A percentile compares a stretch with the other conserved stretches of the same genome.
Conservation (phyloP, 2,113 vertebrate species). For the Daubentonia madagascariensis region DNA sequence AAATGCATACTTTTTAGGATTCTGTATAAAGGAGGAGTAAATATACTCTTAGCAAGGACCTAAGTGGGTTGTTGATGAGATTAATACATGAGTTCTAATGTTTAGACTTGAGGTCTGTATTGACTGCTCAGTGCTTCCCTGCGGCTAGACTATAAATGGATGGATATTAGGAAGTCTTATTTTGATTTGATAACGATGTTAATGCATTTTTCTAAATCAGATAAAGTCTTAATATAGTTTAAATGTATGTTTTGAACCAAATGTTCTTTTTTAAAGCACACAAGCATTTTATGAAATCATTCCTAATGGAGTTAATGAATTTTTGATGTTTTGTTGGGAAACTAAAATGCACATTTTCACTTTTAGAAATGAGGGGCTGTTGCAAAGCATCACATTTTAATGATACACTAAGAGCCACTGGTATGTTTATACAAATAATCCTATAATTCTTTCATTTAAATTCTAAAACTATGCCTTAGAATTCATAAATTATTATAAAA, state of each 20-base stretch:
- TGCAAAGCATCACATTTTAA: background rate
- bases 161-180: background rate
- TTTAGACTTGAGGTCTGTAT: slow-evolving; percentile 6
- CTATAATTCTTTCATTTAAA: background rate
- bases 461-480: slow-evolving; percentile 2
- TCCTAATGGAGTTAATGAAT: slow-evolving; percentile 15
- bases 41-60: background rate
- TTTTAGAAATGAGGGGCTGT: background rate
- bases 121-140: background rate
- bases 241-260: slow-evolving; percentile 27
- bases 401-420: background rate
- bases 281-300: background rate
- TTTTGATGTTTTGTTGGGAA: slow-evolving; percentile 13
- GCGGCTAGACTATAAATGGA: background rate
- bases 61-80: background rate
- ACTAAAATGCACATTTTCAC: background rate
- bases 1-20: slow-evolving; percentile 11
- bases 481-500: background rate
- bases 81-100: background rate
- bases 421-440: background rate
- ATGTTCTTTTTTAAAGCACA: background rate
- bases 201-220: slow-evolving; percentile 40
- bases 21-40: slow-evolving; percentile 36
- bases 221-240: background rate
- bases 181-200: slow-evolving; percentile 23